phyloP scores from a whole-genome alignment of 2,797 vertebrate species.

The Balearica regulorum region DNA sequence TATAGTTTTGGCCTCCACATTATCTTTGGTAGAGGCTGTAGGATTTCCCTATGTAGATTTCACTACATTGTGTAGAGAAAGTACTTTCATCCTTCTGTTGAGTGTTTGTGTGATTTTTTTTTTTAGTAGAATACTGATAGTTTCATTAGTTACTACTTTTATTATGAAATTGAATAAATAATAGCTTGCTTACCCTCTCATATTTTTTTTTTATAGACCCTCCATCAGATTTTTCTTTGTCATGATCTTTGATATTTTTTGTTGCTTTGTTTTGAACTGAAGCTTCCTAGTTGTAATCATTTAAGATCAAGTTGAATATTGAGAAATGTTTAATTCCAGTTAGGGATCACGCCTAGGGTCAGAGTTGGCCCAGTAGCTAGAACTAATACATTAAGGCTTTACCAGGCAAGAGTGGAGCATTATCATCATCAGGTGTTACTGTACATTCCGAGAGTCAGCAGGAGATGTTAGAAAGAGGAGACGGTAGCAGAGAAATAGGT shows the following conservation, averaged over 20 bases:
- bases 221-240: not conserved
- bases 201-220: not conserved
- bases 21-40: not conserved
- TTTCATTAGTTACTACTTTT: not conserved
- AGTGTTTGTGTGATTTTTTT: not conserved
- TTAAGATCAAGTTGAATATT: not conserved
- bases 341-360: not conserved
- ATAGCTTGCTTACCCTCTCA: not conserved
- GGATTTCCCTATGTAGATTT: not conserved
- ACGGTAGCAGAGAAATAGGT: not conserved
- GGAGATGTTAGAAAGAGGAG: not conserved
- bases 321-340: not conserved
- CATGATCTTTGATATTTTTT: not conserved
- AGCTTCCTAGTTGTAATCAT: not conserved
- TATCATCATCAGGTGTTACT: not conserved
- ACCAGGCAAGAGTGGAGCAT: not conserved
- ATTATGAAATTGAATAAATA: not conserved
- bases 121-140: not conserved
- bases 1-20: not conserved
- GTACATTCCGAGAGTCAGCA: not conserved
- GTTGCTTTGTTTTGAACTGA: not conserved
- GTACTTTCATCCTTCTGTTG: not conserved
- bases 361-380: not conserved
- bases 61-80: not conserved
- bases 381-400: not conserved